Percentiles rank a stretch among this genome's conserved stretches.
These are phyloP conservation scores for Leucosticte australis DNA, from an alignment of 2,113 vertebrate genomes.

Conservation along the genomic window DNA sequence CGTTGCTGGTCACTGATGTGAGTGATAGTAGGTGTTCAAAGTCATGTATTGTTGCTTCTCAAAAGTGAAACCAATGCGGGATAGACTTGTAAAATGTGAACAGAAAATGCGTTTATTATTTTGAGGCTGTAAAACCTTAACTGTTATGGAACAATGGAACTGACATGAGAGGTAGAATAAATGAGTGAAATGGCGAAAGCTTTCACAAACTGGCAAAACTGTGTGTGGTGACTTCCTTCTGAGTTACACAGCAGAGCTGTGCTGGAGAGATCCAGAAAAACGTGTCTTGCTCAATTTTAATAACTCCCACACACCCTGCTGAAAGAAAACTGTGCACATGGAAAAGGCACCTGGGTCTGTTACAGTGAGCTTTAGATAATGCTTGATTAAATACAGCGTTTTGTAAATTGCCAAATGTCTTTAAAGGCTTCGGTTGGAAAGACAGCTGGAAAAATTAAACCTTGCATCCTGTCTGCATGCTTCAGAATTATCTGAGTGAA, in stretches of 20 bases:
- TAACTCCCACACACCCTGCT: background rate
- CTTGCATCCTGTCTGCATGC: background rate
- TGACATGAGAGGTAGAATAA: constrained; percentile 55
- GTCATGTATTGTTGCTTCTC: constrained; percentile 56
- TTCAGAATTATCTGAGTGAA: background rate
- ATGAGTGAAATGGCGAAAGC: constrained; percentile 48
- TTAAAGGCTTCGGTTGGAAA: background rate
- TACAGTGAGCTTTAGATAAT: background rate
- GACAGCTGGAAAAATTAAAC: background rate
- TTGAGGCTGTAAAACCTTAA: constrained; percentile 53
- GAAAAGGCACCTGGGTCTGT: background rate
- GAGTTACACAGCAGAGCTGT: background rate
- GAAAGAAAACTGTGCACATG: background rate
- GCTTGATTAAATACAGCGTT: background rate
- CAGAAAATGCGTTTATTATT: constrained; percentile 30
- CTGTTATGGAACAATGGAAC: constrained; percentile 38
- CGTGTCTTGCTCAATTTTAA: background rate
- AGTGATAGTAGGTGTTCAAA: constrained; percentile 39
- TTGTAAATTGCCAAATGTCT: background rate
- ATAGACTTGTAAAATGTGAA: constrained; percentile 48
- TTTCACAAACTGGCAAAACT: background rate
- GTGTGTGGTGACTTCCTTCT: constrained; percentile 34
- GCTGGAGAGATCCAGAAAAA: background rate
- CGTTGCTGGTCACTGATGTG: constrained; percentile 36
- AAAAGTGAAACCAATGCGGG: constrained; percentile 9